Evolutionary conservation across 92 coral and sea anemone species (phyloP).

Genomic region (Parazoanthus swiftii): DNA sequence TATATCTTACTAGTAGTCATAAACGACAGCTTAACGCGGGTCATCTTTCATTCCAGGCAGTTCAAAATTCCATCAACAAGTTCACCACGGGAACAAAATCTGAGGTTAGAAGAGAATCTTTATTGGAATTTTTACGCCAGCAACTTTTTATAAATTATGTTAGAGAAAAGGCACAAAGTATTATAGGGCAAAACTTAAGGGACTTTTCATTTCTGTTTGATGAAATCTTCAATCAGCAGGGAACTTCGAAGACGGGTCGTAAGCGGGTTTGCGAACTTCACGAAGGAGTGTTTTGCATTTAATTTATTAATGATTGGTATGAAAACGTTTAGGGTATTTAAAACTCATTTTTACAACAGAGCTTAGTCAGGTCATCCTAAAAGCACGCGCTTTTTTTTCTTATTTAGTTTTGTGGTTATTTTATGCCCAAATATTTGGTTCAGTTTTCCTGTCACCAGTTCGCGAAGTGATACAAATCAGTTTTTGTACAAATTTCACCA

Average conservation of each 20-base stretch:
- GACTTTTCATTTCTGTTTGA: conserved; percentile 36
- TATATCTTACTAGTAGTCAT: conserved; percentile 20
- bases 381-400: background rate
- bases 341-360: background rate
- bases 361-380: background rate
- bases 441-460: background rate
- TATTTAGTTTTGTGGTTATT: background rate
- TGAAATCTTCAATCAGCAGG: conserved; percentile 29
- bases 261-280: conserved; percentile 27
- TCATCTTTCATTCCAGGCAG: conserved; percentile 1
- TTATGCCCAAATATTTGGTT: background rate
- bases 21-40: conserved; percentile 29
- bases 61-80: background rate
- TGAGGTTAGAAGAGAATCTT: conserved; percentile 12
- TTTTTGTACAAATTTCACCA: conserved; percentile 5
- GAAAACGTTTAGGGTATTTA: background rate
- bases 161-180: background rate
- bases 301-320: conserved; percentile 29
- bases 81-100: background rate
- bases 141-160: conserved; percentile 9
- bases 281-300: conserved; percentile 27
- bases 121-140: background rate
- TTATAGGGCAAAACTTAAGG: background rate
- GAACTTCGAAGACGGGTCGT: conserved; percentile 21
- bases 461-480: background rate